A percentile compares a stretch with the other conserved stretches of the same genome.
These are phyloP conservation scores for Odobenus rosmarus DNA, from an alignment of 2,113 vertebrate species.

Conservation along the genomic window DNA sequence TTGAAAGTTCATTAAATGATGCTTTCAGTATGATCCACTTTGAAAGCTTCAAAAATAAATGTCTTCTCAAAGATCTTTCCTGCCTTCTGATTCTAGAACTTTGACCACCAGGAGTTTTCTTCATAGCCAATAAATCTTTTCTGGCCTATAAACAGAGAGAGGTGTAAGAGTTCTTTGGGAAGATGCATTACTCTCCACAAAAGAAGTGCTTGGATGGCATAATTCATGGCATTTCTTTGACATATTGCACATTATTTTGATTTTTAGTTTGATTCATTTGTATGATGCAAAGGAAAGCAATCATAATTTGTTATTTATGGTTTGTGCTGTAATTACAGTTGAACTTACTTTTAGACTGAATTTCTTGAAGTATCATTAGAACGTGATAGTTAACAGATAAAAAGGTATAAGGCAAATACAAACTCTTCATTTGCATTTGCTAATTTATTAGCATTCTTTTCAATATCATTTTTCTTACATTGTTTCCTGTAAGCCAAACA, in stretches of 20 bases:
- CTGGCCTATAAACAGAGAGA: conserved; percentile 25
- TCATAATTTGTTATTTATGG: conserved; percentile 38
- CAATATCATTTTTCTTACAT: not conserved
- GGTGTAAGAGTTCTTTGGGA: not conserved
- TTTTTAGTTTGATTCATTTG: conserved; percentile 49
- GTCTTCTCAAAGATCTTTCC: not conserved
- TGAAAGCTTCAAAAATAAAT: not conserved
- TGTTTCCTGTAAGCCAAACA: not conserved
- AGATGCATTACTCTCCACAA: conserved; percentile 24
- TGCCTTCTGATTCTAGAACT: not conserved
- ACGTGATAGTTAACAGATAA: not conserved
- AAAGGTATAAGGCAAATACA: not conserved
- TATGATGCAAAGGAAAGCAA: conserved; percentile 17
- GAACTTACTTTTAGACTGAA: not conserved
- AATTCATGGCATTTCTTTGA: conserved; percentile 31
- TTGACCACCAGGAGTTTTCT: not conserved
- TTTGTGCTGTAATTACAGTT: not conserved
- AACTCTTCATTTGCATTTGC: not conserved
- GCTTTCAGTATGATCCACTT: not conserved
- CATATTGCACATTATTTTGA: not conserved
- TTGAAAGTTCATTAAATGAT: not conserved
- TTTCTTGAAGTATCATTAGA: not conserved
- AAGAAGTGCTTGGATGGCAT: not conserved
- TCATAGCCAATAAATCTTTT: not conserved
- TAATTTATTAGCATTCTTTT: not conserved